Percentiles rank a stretch among this genome's conserved stretches.
Evolutionary conservation across 2,888 invertebrate genomes (phyloP).

Genomic region (Andrena trimmerana): DNA sequence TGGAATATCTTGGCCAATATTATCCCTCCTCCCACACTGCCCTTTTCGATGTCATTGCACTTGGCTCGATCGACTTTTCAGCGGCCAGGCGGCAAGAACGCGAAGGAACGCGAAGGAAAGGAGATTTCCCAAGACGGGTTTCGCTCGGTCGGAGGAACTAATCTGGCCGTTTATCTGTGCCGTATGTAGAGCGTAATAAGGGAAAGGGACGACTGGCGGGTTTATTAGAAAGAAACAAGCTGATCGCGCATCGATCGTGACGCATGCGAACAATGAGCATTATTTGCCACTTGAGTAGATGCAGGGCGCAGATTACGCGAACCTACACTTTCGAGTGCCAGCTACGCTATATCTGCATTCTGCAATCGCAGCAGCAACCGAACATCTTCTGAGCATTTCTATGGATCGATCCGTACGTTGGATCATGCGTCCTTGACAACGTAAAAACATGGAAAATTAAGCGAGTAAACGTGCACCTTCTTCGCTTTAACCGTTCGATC

Average conservation of each 20-base stretch:
- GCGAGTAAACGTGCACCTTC: not conserved
- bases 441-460: not conserved
- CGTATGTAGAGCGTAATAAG: conserved; percentile 64
- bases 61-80: conserved; percentile 24
- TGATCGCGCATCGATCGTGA: conserved; percentile 61
- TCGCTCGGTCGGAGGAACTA: conserved; percentile 51
- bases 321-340: conserved; percentile 1
- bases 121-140: conserved; percentile 59
- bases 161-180: conserved; percentile 54
- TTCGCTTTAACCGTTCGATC: not conserved
- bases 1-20: no score
- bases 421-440: not conserved
- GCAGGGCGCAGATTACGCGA: conserved; percentile 28
- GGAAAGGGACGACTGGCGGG: conserved; percentile 55
- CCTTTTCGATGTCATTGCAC: not conserved
- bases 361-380: not conserved
- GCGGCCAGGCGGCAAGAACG: not conserved
- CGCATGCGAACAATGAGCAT: conserved; percentile 53
- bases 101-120: conserved; percentile 28
- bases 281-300: conserved; percentile 40
- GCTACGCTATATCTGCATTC: conserved; percentile 10
- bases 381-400: not conserved
- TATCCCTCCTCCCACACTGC: not conserved
- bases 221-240: conserved; percentile 53
- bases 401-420: not conserved